Base-by-base conservation (phyloP, 2,113 vertebrate species). In the Chaetodon auriga region DNA sequence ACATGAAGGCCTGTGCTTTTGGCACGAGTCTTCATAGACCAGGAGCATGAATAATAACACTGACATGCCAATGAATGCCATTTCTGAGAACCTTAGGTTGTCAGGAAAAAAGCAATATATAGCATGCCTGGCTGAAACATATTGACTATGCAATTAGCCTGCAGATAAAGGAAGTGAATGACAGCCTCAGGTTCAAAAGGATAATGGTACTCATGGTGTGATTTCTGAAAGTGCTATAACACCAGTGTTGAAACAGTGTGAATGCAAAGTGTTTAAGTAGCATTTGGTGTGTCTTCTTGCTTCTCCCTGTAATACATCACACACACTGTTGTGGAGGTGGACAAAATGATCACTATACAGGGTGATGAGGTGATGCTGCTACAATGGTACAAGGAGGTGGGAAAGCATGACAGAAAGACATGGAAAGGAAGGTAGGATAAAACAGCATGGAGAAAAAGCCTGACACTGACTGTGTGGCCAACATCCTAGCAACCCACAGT, bases 401-500 rank as follows among this genome's bases (percentile, higher is more conserved):
- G 43, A 36, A 35, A n/a, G 19, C 19, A 54, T 23, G 30, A 25
- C 36, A 15, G 41, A 82, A 86, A 78, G 12, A 65, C 0, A 41
- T 3, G 11, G 15, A 5, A 41, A 58, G 15, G 65, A 60, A 80
- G 65, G 63, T 62, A 36, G 66, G 57, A 75, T 83, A 54, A 80
- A 78, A 64, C 36, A 45, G 23, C 41, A 49, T 62, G 61, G n/a
- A 80, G 46, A 75, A 72, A 41, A 86, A 84, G 51, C 58, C 64
- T 11, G 4, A 46, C 35, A 38, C 48, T 53, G 61, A 78, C 65
- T 82, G 68, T 76, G 62, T 68, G 68, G 66, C 78, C 72, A 73
- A 70, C 58, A 82, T 83, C 71, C 80, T 35, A 23, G 45, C 62
- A 84, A 71, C 72, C 66, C 78, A 73, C 80, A 71, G 75, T 54